phyloP scores from a whole-genome alignment of 1,140 invertebrate genomes.

The Orchesella cincta region DNA sequence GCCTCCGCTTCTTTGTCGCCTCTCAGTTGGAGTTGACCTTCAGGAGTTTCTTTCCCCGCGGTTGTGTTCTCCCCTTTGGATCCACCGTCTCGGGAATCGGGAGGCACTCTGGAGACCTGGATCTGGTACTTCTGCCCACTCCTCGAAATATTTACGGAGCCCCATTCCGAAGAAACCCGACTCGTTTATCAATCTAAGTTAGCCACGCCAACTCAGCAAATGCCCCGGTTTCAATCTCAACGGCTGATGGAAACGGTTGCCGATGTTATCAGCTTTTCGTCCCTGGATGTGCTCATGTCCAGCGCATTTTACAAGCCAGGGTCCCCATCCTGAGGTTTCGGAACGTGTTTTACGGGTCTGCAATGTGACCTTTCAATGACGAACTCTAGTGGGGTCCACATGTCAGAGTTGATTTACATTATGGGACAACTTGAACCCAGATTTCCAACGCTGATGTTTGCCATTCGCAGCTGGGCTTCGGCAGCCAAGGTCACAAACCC shows the following conservation, averaged over 20 bases:
- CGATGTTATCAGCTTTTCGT: slow-evolving; percentile 69
- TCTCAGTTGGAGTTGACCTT: slow-evolving; percentile 72
- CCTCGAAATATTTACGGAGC: neutral
- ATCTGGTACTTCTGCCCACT: slow-evolving; percentile 63
- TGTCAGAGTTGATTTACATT: slow-evolving; percentile 80
- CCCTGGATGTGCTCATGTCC: slow-evolving; percentile 67
- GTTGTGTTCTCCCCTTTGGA: slow-evolving; percentile 75
- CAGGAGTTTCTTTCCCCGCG: slow-evolving; percentile 69
- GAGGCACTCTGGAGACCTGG: slow-evolving; percentile 77
- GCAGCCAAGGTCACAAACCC: slow-evolving; percentile 67
- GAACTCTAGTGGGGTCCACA: slow-evolving; percentile 76
- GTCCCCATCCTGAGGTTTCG: slow-evolving; percentile 86
- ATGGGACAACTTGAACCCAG: slow-evolving; percentile 70
- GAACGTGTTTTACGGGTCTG: slow-evolving; percentile 69
- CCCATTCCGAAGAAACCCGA: neutral
- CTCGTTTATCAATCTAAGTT: slow-evolving; percentile 74
- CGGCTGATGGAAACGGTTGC: slow-evolving; percentile 70
- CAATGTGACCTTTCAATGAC: slow-evolving; percentile 81
- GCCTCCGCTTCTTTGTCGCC: slow-evolving; percentile 78
- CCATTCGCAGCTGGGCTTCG: slow-evolving; percentile 76
- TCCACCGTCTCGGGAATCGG: slow-evolving; percentile 88
- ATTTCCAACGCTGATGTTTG: slow-evolving; percentile 72
- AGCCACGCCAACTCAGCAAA: too few species aligned
- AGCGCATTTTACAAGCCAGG: slow-evolving; percentile 74
- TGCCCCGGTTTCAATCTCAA: slow-evolving; percentile 65